Base-by-base conservation (phyloP, 2,113 vertebrate species). In the Antechinus flavipes region DNA sequence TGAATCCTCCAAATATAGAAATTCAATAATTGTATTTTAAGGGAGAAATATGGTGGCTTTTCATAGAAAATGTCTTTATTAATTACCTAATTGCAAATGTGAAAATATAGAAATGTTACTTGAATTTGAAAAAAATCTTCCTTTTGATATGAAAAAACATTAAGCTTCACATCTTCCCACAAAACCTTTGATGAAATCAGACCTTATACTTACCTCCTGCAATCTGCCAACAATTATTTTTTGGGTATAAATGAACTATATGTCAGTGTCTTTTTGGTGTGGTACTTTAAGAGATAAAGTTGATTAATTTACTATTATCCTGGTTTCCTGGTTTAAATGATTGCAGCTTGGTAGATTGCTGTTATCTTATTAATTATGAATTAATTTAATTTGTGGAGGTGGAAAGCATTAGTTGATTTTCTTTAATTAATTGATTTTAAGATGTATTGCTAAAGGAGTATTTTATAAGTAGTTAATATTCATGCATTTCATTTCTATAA, bases 291-390 rank as follows among this genome's bases (percentile, higher is more conserved):
- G 91, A 94, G 47, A 76, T 89, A 95, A 92, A 96, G 95, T 96
- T 97, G 68, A 95, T 97, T 96, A 93, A 54, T 95, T 89, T 61
- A 84, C 95, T 93, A 95, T 97, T 97, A 93, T 84, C 55, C 55
- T 96, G 95, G 91, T 95, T 97, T 97, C 89, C 50, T 97, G 26
- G 46, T 95, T 97, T 98, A 97, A 98, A 95, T 96, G 35, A 97
- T 95, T 96, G 95, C 84, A 90, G 94, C 92, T 93, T 93, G 94
- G 95, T 97, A 94, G 61, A 94, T 90, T 95, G 92, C 30, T 92
- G 68, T 46, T 96, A 49, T 95, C 49, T 49, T 90, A 96, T 98
- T 98, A 96, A 97, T 97, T 97, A 96, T 93, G 91, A 95, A 97
- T 95, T 97, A 97, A 96, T 97, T 95, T 96, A 97, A 96, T 93